phyloP scores from a whole-genome alignment of 2,888 invertebrate genomes.

The Sthenelais limicola region DNA sequence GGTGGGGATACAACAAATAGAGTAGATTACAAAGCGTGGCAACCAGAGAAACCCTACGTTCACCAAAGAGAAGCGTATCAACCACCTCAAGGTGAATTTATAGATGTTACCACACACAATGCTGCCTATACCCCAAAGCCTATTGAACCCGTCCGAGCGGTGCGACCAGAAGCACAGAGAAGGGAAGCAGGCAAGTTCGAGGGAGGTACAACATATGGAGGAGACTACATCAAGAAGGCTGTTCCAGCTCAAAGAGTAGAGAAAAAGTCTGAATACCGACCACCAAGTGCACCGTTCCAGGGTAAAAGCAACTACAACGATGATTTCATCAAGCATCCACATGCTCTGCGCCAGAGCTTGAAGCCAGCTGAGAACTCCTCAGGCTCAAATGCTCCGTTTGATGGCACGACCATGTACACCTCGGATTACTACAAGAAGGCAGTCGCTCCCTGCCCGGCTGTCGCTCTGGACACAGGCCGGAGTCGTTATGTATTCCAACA shows the following conservation, averaged over 20 bases:
- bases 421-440: conserved; percentile 66
- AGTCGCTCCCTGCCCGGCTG: conserved; percentile 63
- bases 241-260: conserved; percentile 9
- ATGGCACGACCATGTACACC: conserved; percentile 69
- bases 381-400: conserved; percentile 65
- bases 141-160: conserved; percentile 55
- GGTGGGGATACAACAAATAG: conserved; percentile 67
- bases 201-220: conserved; percentile 65
- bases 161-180: conserved; percentile 56
- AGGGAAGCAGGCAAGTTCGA: conserved; percentile 62
- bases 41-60: conserved; percentile 56
- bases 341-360: conserved; percentile 57
- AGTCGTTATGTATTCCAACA: conserved; percentile 60
- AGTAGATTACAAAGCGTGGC: conserved; percentile 62
- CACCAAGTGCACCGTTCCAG: conserved; percentile 51
- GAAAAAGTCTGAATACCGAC: conserved; percentile 30
- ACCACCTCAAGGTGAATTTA: conserved; percentile 65
- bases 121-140: conserved; percentile 55
- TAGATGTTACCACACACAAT: conserved; percentile 61
- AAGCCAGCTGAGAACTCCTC: conserved; percentile 64
- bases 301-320: conserved; percentile 46
- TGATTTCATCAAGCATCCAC: conserved; percentile 50
- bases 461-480: conserved; percentile 59
- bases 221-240: conserved; percentile 60
- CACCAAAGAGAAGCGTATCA: conserved; percentile 62